Conservation (phyloP, 2,888 invertebrate genomes). For the Lepidonotus clava region DNA sequence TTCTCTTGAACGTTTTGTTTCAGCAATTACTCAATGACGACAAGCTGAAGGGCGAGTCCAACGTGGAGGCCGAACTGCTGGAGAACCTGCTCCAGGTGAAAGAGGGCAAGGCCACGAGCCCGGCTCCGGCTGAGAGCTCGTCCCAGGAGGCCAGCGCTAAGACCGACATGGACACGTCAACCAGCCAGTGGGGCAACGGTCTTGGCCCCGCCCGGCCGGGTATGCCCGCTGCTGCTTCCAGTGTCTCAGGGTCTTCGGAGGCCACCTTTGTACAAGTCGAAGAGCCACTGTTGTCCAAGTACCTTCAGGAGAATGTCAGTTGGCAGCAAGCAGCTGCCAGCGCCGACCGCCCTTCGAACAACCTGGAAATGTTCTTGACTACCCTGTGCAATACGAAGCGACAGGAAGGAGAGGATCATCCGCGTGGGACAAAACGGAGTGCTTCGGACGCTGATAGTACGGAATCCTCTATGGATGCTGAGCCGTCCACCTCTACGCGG, state of each 20-base stretch:
- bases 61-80: slow-evolving; percentile 81
- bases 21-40: slow-evolving; percentile 73
- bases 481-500: slow-evolving; percentile 59
- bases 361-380: slow-evolving; percentile 68
- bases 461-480: slow-evolving; percentile 63
- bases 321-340: slow-evolving; percentile 16
- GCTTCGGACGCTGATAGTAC: slow-evolving; percentile 67
- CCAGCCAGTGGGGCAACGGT: not conserved
- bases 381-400: slow-evolving; percentile 71
- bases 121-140: slow-evolving; percentile 48
- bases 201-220: not conserved
- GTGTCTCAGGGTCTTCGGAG: not conserved
- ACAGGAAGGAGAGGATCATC: slow-evolving; percentile 56
- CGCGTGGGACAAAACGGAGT: slow-evolving; percentile 34
- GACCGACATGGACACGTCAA: not conserved
- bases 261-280: slow-evolving; percentile 38
- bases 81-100: slow-evolving; percentile 83
- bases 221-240: not conserved
- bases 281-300: slow-evolving; percentile 49
- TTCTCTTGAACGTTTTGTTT: too few species aligned
- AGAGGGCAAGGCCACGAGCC: slow-evolving; percentile 62
- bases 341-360: not conserved
- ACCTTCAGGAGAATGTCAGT: slow-evolving; percentile 53
- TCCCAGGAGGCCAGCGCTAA: slow-evolving; percentile 7
- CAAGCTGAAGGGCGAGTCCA: slow-evolving; percentile 22